Conservation (phyloP, 2,113 vertebrate species). For the Conger conger region DNA sequence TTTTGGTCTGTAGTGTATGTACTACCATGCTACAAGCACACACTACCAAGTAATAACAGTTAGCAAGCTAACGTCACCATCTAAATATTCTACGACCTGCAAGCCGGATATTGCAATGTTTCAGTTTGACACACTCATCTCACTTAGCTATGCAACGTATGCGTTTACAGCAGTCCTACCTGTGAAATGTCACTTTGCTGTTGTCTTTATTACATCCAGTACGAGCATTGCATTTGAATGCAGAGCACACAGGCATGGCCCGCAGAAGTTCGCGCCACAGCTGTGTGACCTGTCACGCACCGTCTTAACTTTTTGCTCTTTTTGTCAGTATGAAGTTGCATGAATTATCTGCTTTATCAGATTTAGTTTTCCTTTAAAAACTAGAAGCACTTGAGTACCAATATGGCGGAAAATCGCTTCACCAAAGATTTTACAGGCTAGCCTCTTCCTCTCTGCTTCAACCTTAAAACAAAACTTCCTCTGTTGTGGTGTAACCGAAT, state of each 20-base stretch:
- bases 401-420: conserved; percentile 6
- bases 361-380: not conserved
- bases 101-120: not conserved
- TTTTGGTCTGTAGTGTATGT: not conserved
- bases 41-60: not conserved
- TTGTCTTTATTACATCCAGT: not conserved
- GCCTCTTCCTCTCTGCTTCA: not conserved
- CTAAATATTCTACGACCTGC: not conserved
- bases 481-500: not conserved
- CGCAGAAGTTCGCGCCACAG: not conserved
- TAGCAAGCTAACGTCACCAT: not conserved
- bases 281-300: not conserved
- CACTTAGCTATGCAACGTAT: not conserved
- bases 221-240: conserved; percentile 4
- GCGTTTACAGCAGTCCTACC: not conserved
- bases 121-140: not conserved
- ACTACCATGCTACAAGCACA: not conserved
- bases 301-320: not conserved
- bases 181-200: conserved; percentile 4
- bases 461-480: not conserved
- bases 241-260: not conserved
- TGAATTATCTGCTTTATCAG: not conserved
- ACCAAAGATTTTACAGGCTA: too few species aligned
- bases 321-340: not conserved
- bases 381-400: not conserved